phyloP scores from a whole-genome alignment of 2,797 vertebrate species.

The Melanotaenia parkinsoni region DNA sequence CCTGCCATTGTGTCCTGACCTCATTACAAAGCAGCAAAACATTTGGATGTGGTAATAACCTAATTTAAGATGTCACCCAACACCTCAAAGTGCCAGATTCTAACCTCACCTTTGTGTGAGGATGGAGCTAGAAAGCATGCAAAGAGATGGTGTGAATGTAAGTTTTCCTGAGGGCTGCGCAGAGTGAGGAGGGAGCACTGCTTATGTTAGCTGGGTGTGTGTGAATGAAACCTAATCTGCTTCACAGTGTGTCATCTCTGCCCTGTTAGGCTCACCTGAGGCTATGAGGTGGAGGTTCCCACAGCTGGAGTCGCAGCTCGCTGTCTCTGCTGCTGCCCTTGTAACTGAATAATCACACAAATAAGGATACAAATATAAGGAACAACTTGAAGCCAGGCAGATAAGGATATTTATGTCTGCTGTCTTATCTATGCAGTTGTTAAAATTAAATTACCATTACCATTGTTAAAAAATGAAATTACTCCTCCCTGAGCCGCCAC shows the following conservation, averaged over 20 bases:
- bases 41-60: slow-evolving; percentile 51
- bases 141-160: slow-evolving; percentile 37
- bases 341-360: slow-evolving; percentile 29
- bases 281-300: slow-evolving; percentile 64
- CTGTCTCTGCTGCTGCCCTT: slow-evolving; percentile 24
- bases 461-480: too few relatives aligned
- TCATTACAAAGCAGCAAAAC: slow-evolving; percentile 55
- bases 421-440: too few relatives aligned
- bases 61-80: slow-evolving; percentile 57
- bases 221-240: slow-evolving; percentile 57
- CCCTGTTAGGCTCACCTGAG: slow-evolving; percentile 54
- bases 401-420: neutral
- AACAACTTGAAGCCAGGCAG: neutral
- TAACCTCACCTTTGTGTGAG: slow-evolving; percentile 2
- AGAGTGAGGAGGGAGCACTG: slow-evolving; percentile 5
- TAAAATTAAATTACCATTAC: too few relatives aligned
- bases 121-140: slow-evolving; percentile 6
- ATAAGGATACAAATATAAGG: neutral
- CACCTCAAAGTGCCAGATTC: slow-evolving; percentile 52
- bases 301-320: slow-evolving; percentile 47
- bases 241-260: slow-evolving; percentile 20
- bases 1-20: slow-evolving; percentile 43
- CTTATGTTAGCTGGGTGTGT: slow-evolving; percentile 16
- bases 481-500: too few relatives aligned
- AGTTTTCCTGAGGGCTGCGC: slow-evolving; percentile 21